Conservation (phyloP, 1,140 invertebrate species). For the Cydia strobilella region DNA sequence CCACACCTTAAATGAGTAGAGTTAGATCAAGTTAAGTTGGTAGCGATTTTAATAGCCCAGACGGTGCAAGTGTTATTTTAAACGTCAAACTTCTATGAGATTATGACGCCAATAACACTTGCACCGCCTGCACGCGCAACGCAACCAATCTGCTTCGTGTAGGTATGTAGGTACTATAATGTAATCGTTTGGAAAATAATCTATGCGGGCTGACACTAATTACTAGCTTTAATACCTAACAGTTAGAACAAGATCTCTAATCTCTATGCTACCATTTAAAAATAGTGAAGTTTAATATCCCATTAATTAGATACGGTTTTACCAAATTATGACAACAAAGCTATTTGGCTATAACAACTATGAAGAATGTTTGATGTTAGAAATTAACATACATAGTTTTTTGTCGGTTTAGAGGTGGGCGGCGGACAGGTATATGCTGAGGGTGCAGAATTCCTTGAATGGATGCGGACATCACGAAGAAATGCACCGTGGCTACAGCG, state of each 20-base stretch:
- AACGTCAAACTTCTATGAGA: no score
- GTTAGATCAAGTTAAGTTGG: no score
- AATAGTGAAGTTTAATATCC: conserved; percentile 21
- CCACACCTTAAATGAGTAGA: conserved; percentile 5
- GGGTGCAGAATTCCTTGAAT: conserved; percentile 79
- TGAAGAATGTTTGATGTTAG: conserved; percentile 74
- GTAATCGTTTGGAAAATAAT: not conserved
- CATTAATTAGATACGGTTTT: conserved; percentile 64
- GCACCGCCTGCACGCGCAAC: no score
- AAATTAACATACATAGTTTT: conserved; percentile 80
- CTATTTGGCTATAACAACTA: conserved; percentile 69
- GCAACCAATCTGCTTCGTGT: not conserved
- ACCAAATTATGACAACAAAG: conserved; percentile 77
- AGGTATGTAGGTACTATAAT: not conserved
- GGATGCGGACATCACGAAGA: conserved; percentile 42
- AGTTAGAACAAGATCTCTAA: not conserved
- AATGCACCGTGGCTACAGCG: conserved; percentile 36
- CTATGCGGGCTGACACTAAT: conserved; percentile 17
- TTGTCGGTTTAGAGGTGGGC: conserved; percentile 75
- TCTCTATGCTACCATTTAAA: not conserved
- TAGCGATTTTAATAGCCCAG: no score
- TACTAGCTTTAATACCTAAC: not conserved
- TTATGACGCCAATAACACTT: not conserved
- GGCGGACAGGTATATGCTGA: conserved; percentile 76
- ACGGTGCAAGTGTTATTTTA: no score